Evolutionary conservation across 2,888 invertebrate genomes (phyloP), one percentile per base, ranked within the genome.

Genomic region (Mythimna ferrago): DNA sequence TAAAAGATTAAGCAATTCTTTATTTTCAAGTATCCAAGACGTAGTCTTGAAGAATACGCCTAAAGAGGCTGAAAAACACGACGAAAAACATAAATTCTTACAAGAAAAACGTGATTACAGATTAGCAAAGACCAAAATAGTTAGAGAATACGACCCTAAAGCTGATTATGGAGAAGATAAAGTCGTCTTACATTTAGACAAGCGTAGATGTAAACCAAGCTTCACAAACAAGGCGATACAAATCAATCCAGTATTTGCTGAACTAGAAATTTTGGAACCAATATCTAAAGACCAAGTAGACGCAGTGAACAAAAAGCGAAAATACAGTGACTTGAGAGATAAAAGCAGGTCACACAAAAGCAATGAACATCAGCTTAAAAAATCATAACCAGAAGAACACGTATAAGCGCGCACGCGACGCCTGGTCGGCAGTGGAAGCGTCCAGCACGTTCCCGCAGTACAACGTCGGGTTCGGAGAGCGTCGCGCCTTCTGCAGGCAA

Each of bases 151-250:
- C 69, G 92, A 94, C 64, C 61, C 83, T 4, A 90, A 92, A 67
- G 90, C n/a, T n/a, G 88, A 97, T 77, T 97, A 97, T 78, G 97
- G 97, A 0, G 98, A n/a, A n/a, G n/a, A n/a, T n/a, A n/a, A n/a
- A n/a, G n/a, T n/a, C n/a, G n/a, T n/a, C n/a, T n/a, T n/a, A 98
- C 91, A 97, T 90, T 93, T 97, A 74, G 96, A 96, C 38, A 97
- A 97, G 89, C 94, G 97, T 82, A 94, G 97, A 85, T 92, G 88
- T 70, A 96, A 96, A 86, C 96, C 96, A 0, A 87, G 89, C 32
- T 95, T 92, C 97, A 98, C 93, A 97, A n/a, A n/a, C n/a, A n/a
- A n/a, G n/a, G n/a, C n/a, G n/a, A n/a, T n/a, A n/a, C n/a, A n/a
- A n/a, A n/a, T 97, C 0, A 97, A 97, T 38, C 51, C 88, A 2